Percentiles rank a stretch among this genome's conserved stretches.
phyloP scores from a whole-genome alignment of 2,888 invertebrate species.

The Apotomis capreana region DNA sequence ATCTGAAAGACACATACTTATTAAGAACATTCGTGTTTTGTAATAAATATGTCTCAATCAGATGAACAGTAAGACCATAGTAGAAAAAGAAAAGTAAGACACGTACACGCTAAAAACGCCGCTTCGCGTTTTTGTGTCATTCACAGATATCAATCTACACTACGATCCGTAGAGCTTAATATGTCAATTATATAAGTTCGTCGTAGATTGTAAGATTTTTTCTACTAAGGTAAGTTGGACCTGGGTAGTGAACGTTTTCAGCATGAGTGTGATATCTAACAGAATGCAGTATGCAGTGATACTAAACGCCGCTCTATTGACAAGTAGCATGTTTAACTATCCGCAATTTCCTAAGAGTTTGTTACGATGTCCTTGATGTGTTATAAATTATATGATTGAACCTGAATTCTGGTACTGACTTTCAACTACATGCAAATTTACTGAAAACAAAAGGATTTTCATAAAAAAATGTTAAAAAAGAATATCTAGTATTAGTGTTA shows the following conservation, averaged over 20 bases:
- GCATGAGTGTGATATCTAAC: slow-evolving; percentile 73
- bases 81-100: slow-evolving; percentile 21
- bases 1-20: not conserved
- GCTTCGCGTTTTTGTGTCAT: not conserved
- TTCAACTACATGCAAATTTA: slow-evolving; percentile 46
- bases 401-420: slow-evolving; percentile 41
- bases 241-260: slow-evolving; percentile 48
- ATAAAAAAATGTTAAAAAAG: too few species aligned
- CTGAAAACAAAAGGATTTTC: too few species aligned
- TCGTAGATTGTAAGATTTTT: not conserved
- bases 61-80: slow-evolving; percentile 6
- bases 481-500: too few species aligned
- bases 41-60: not conserved
- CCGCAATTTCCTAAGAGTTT: slow-evolving; percentile 26
- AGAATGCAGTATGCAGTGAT: slow-evolving; percentile 51
- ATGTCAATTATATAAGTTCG: too few species aligned
- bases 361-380: slow-evolving; percentile 25
- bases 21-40: not conserved
- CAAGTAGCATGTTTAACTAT: slow-evolving; percentile 31
- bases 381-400: slow-evolving; percentile 28
- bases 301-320: slow-evolving; percentile 42
- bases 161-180: too few species aligned
- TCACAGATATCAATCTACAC: not conserved
- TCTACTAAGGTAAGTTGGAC: slow-evolving; percentile 12
- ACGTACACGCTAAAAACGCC: not conserved